These are phyloP conservation scores for Agraylea sexmaculata DNA, from an alignment of 1,140 invertebrate genomes.

Conservation along the genomic window DNA sequence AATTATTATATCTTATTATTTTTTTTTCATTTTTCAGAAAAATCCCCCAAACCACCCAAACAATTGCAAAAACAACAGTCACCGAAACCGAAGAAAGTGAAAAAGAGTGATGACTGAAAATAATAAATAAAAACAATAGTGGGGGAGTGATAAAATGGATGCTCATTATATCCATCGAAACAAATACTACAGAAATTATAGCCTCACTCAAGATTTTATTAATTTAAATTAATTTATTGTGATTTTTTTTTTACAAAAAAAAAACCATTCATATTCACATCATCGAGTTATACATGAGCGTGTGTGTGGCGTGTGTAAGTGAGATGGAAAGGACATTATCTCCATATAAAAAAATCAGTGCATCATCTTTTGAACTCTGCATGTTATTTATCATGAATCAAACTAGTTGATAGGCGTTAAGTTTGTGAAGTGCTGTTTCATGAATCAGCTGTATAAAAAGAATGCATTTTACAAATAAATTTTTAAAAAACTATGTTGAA, in stretches of 20 bases:
- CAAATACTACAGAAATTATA: neutral
- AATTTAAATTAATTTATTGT: slow-evolving; percentile 8
- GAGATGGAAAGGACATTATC: neutral
- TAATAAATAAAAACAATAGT: slow-evolving; percentile 18
- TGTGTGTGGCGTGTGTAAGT: neutral
- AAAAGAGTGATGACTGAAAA: slow-evolving; percentile 41
- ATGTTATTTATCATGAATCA: slow-evolving; percentile 3
- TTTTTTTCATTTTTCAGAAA: slow-evolving; percentile 17
- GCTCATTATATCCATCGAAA: neutral
- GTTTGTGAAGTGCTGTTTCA: slow-evolving; percentile 7
- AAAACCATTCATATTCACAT: neutral
- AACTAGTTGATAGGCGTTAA: slow-evolving; percentile 4
- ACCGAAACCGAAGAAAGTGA: slow-evolving; percentile 45
- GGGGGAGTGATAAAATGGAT: neutral
- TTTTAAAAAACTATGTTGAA: slow-evolving; percentile 1
- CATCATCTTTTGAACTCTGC: neutral
- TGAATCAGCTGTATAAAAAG: neutral
- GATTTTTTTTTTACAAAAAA: neutral
- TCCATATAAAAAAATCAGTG: neutral
- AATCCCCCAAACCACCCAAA: slow-evolving; percentile 37
- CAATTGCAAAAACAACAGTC: slow-evolving; percentile 28
- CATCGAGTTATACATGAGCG: slow-evolving; percentile 1
- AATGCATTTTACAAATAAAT: slow-evolving; percentile 10
- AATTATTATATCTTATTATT: slow-evolving; percentile 1
- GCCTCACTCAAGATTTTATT: slow-evolving; percentile 8